Evolutionary conservation across 2,113 vertebrate genomes (phyloP).

Genomic region (Chaenocephalus aceratus): DNA sequence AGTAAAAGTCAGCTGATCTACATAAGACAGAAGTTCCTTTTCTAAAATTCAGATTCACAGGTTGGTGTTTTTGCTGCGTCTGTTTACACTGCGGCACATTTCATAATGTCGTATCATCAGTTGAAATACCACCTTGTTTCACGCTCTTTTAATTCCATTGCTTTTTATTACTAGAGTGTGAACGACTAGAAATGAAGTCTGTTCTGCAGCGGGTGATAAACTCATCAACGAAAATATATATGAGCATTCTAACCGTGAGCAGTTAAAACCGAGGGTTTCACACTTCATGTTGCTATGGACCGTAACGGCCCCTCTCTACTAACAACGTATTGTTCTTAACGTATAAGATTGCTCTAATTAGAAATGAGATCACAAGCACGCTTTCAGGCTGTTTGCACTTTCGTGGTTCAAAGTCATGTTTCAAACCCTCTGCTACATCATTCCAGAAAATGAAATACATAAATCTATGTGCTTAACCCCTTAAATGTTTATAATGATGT

Average conservation of each 20-base stretch:
- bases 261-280: background rate
- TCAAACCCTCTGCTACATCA: background rate
- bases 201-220: background rate
- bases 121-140: conserved; percentile 8
- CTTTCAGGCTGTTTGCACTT: conserved; percentile 1
- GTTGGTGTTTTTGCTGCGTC: background rate
- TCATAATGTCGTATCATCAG: background rate
- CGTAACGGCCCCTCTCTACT: background rate
- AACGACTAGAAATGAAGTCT: background rate
- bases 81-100: conserved; percentile 2
- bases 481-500: conserved; percentile 5
- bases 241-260: background rate
- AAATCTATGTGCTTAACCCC: background rate
- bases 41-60: background rate
- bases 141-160: background rate
- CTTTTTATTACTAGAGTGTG: conserved; percentile 9
- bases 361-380: conserved; percentile 16
- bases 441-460: background rate
- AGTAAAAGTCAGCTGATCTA: background rate
- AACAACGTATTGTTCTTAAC: background rate
- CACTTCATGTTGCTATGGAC: background rate
- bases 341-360: conserved; percentile 15
- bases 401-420: background rate
- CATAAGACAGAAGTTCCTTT: background rate
- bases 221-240: background rate